Evolutionary conservation across 2,113 vertebrate genomes (phyloP).

Genomic region (Sula dactylatra): DNA sequence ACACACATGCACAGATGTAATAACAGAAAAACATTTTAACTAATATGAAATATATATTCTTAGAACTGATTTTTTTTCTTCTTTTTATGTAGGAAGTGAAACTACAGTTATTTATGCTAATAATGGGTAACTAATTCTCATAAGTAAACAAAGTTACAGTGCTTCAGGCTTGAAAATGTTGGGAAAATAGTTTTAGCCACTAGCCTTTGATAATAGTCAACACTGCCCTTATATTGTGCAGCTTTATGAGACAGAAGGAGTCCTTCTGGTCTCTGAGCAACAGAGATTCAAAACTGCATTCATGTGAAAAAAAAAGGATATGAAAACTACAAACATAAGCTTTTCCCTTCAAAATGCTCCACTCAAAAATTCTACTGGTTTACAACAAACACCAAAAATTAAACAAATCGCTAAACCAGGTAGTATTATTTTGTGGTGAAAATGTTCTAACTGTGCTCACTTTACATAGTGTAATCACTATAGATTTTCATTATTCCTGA

Average conservation of each 20-base stretch:
- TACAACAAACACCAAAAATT: not conserved
- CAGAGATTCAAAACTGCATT: not conserved
- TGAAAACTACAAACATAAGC: not conserved
- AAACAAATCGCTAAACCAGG: not conserved
- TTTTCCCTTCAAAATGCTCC: not conserved
- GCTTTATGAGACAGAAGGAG: not conserved
- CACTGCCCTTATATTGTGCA: not conserved
- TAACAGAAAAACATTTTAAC: not conserved
- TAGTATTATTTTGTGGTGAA: not conserved
- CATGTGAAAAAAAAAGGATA: not conserved
- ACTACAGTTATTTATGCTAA: not conserved
- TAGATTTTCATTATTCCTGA: not conserved
- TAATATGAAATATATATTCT: not conserved
- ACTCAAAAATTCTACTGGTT: not conserved
- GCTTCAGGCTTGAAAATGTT: not conserved
- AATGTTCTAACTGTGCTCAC: not conserved
- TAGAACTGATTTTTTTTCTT: not conserved
- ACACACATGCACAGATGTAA: not conserved
- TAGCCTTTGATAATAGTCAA: not conserved
- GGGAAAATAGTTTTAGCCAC: not conserved
- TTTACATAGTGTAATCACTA: not conserved
- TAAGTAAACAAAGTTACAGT: not conserved
- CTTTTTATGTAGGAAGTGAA: not conserved
- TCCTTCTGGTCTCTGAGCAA: not conserved
- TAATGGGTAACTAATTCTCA: not conserved